Conservation (phyloP, 1,140 invertebrate genomes). For the Latrodectus geometricus region DNA sequence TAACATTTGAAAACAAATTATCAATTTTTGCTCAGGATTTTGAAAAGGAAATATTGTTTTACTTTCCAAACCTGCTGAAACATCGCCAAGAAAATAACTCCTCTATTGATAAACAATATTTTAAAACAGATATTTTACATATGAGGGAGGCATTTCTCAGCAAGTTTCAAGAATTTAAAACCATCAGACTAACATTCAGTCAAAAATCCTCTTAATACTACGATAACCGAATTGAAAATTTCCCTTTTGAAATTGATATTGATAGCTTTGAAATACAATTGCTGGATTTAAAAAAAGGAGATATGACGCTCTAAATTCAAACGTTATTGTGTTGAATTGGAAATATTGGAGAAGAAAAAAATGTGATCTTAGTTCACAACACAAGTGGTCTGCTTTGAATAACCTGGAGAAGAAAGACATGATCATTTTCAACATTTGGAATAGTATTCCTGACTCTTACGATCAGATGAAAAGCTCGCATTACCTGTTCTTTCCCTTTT, state of each 20-base stretch:
- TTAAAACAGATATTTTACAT: not conserved
- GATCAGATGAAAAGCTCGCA: too few species aligned
- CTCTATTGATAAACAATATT: not conserved
- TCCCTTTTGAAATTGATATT: constrained; percentile 9
- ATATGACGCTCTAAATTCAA: not conserved
- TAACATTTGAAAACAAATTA: too few species aligned
- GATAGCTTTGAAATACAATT: constrained; percentile 14
- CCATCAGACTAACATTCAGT: not conserved
- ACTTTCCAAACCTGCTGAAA: not conserved
- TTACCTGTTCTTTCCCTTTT: too few species aligned
- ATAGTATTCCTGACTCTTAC: too few species aligned
- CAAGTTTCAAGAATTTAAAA: constrained; percentile 3
- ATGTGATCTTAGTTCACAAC: too few species aligned
- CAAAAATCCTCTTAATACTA: not conserved
- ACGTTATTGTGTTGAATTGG: not conserved
- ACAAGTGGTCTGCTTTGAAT: too few species aligned
- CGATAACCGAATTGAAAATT: too few species aligned
- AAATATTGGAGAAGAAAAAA: constrained; percentile 3
- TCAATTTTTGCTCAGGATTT: too few species aligned
- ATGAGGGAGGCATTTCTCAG: constrained; percentile 4
- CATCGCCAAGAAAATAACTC: constrained; percentile 12
- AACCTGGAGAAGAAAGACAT: constrained; percentile 4
- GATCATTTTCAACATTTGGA: too few species aligned
- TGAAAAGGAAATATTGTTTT: too few species aligned
- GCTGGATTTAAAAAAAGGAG: constrained; percentile 5